These are phyloP conservation scores for Scaptomyza tumidula DNA, from an alignment of 2,888 invertebrate genomes.

Conservation along the genomic window DNA sequence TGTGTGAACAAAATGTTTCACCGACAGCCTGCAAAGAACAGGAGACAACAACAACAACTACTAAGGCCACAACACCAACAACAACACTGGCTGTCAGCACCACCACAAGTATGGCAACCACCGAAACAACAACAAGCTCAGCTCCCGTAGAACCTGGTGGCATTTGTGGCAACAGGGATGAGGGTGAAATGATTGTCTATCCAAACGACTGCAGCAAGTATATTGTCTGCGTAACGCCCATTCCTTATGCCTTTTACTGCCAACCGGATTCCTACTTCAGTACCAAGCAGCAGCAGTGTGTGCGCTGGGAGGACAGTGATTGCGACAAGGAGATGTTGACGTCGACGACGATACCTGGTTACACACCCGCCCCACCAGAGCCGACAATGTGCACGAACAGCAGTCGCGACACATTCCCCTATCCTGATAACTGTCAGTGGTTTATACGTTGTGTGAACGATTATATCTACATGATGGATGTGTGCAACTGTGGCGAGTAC, in stretches of 20 bases:
- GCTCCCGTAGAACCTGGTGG: slow-evolving; percentile 24
- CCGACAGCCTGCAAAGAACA: slow-evolving; percentile 59
- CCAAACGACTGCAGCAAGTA: slow-evolving; percentile 74
- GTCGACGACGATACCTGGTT: slow-evolving; percentile 48
- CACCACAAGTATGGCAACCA: slow-evolving; percentile 40
- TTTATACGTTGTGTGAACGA: slow-evolving; percentile 70
- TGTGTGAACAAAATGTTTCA: slow-evolving; percentile 64
- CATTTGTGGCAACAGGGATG: slow-evolving; percentile 54
- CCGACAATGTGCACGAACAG: slow-evolving; percentile 70
- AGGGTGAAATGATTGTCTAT: slow-evolving; percentile 69
- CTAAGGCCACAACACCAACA: slow-evolving; percentile 38
- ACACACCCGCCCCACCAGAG: slow-evolving; percentile 37
- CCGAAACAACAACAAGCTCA: slow-evolving; percentile 36
- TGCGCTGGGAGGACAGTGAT: slow-evolving; percentile 53
- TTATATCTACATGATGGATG: slow-evolving; percentile 69
- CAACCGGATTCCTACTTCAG: slow-evolving; percentile 62
- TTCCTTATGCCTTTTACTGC: slow-evolving; percentile 75
- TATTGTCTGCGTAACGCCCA: slow-evolving; percentile 72
- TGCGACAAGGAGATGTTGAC: slow-evolving; percentile 48
- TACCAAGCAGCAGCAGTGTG: slow-evolving; percentile 50
- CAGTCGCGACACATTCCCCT: slow-evolving; percentile 59
- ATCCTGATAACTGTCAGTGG: slow-evolving; percentile 69
- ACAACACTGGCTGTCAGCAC: slow-evolving; percentile 28
- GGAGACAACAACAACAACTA: slow-evolving; percentile 22
- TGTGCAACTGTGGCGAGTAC: slow-evolving; percentile 65